Percentiles rank a stretch among this genome's conserved stretches.
Conservation (phyloP, 2,113 vertebrate genomes). For the Phrynosoma blainvillii region DNA sequence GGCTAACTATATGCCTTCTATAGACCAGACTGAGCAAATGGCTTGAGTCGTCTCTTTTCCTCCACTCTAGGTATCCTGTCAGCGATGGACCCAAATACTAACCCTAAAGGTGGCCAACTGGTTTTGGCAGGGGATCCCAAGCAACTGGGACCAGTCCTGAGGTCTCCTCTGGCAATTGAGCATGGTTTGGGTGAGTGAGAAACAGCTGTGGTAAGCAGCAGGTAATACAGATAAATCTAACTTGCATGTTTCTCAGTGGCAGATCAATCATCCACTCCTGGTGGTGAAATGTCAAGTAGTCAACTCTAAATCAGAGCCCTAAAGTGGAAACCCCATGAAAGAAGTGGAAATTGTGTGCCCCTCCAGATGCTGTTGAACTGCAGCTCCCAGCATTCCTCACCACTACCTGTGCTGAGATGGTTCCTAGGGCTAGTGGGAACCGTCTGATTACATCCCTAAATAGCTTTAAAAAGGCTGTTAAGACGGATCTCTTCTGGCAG, state of each 20-base stretch:
- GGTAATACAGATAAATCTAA: not conserved
- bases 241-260: not conserved
- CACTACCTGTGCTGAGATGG: too few relatives aligned
- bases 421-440: too few relatives aligned
- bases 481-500: too few relatives aligned
- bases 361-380: not conserved
- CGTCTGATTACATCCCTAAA: too few relatives aligned
- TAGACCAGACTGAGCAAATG: not conserved
- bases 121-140: constrained; percentile 93
- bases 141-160: constrained; percentile 90
- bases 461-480: too few relatives aligned
- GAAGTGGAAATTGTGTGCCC: too few relatives aligned
- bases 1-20: not conserved
- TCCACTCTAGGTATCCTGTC: constrained; percentile 81
- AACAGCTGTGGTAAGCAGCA: not conserved
- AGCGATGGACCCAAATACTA: constrained; percentile 64
- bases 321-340: too few relatives aligned
- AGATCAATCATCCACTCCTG: not conserved
- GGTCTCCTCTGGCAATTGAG: constrained; percentile 80
- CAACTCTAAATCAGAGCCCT: not conserved
- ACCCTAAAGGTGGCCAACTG: constrained; percentile 82
- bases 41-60: not conserved
- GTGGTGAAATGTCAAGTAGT: not conserved
- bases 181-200: constrained; percentile 81
- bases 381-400: too few relatives aligned